phyloP scores from a whole-genome alignment of 2,797 vertebrate genomes.

The Aphelocoma californica region DNA sequence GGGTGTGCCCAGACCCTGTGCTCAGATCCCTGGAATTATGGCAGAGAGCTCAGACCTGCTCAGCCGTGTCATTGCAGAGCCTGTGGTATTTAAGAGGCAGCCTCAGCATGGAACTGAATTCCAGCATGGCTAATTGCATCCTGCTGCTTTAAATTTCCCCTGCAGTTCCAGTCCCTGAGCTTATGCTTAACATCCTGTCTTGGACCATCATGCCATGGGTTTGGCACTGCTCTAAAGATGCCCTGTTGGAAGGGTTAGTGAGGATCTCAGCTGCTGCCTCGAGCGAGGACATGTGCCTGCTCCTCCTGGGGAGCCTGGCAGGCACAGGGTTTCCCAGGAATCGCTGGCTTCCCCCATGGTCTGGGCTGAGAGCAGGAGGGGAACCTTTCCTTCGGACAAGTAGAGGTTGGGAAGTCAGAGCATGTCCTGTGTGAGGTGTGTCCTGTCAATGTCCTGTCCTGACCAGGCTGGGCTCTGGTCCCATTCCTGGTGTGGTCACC shows the following conservation, averaged over 20 bases:
- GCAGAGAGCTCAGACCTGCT: background rate
- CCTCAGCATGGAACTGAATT: background rate
- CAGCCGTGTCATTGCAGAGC: background rate
- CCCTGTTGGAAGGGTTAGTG: background rate
- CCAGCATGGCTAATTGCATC: conserved; percentile 14
- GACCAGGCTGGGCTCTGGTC: background rate
- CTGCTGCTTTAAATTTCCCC: conserved; percentile 16
- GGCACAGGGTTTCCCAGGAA: background rate
- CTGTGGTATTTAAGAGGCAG: conserved; percentile 11
- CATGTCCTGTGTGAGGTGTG: background rate
- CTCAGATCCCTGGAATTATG: background rate
- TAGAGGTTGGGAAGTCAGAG: background rate
- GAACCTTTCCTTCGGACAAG: background rate
- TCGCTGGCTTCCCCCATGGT: rapidly evolving
- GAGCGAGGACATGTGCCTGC: background rate
- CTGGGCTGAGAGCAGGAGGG: background rate
- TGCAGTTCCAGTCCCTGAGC: background rate
- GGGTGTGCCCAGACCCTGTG: background rate
- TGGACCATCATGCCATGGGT: background rate
- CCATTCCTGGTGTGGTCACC: background rate
- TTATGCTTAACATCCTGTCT: conserved; percentile 43
- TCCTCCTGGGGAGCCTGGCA: background rate
- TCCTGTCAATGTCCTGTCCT: background rate
- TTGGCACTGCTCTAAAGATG: conserved; percentile 9
- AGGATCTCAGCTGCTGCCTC: conserved; percentile 13